Evolutionary conservation across 2,888 invertebrate genomes (phyloP).

Genomic region (Desoria tigrina): DNA sequence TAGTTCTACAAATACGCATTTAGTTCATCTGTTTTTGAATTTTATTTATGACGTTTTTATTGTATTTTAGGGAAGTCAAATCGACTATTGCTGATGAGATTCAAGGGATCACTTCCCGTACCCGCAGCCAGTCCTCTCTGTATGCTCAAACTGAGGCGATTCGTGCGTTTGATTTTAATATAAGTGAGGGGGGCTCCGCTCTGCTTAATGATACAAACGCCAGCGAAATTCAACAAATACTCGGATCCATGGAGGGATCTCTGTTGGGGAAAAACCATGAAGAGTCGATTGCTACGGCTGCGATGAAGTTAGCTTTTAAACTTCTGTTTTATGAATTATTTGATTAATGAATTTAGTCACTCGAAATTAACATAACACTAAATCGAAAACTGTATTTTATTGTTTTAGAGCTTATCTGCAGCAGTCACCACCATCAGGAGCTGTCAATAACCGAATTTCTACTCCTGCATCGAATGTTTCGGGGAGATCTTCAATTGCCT

Average conservation of each 20-base stretch:
- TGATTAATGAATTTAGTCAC: no score
- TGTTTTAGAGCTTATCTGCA: no score
- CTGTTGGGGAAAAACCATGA: no score
- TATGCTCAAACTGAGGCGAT: conserved; percentile 21
- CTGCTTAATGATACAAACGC: conserved; percentile 41
- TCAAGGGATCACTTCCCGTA: conserved; percentile 25
- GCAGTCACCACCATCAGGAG: no score
- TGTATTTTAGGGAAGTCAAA: conserved; percentile 43
- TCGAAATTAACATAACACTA: no score
- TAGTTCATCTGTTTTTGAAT: conserved; percentile 4
- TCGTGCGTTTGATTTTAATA: conserved; percentile 19
- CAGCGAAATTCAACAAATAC: conserved; percentile 41
- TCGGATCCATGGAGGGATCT: conserved; percentile 13
- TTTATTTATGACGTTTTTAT: no score
- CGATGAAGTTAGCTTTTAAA: not conserved
- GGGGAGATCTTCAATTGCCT: no score
- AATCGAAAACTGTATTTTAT: no score
- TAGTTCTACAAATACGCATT: conserved; percentile 13
- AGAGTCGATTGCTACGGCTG: not conserved
- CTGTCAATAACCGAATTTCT: no score
- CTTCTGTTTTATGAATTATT: no score
- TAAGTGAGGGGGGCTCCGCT: conserved; percentile 22
- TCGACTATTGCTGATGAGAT: conserved; percentile 44
- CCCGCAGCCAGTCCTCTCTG: conserved; percentile 3
- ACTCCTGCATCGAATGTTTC: no score